Base-by-base conservation (phyloP, 2,888 invertebrate species). In the Norana najaformis region DNA sequence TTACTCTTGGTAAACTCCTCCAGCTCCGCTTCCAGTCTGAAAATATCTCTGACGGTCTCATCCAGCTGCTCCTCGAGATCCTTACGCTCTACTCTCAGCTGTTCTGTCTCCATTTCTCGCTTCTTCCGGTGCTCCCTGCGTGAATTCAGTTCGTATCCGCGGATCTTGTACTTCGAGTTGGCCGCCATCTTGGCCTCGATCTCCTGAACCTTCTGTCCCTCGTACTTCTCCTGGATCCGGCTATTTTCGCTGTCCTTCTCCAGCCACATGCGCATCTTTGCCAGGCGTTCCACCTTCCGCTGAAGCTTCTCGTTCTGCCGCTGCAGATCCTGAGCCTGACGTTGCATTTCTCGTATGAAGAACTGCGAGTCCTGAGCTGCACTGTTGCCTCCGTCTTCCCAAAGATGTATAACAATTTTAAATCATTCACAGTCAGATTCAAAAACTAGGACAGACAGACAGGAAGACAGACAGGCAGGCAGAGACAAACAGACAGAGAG, bases 251-350 rank as follows among this genome's bases (percentile, higher is more conserved):
- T 53, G 53, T 30, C 37, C 83, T 69, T 83, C 39, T 69, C 89
- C 89, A 82, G 30, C 69, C 69, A 69, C 83, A 34, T 82, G 35
- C 18, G 41, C 89, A 20, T 34, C 30, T 41, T 88, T 18, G n/a
- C 36, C 89, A 35, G 23, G 20, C 89, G 38, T 83, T 37, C 83
- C 83, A 23, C 4, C 38, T 39, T 37, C 34, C n/a, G 11, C 37
- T 11, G 36, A 41, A 39, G 18, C 89, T 89, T 89, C 20, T 89
- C 30, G 38, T 53, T 89, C 16, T 89, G 36, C 82, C 35, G 34
- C 37, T 23, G 16, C 82, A 39, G 38, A n/a, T 88, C 41, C 89
- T 30, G 36, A 20, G n/a, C 39, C 20, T 38, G 34, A 23, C 35
- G 30, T 38, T 20, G 82, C 89, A 20, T 83, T 41, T 83, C 41